These are phyloP conservation scores for Nomada lathburiana DNA, from an alignment of 2,888 invertebrate species.

Conservation along the genomic window DNA sequence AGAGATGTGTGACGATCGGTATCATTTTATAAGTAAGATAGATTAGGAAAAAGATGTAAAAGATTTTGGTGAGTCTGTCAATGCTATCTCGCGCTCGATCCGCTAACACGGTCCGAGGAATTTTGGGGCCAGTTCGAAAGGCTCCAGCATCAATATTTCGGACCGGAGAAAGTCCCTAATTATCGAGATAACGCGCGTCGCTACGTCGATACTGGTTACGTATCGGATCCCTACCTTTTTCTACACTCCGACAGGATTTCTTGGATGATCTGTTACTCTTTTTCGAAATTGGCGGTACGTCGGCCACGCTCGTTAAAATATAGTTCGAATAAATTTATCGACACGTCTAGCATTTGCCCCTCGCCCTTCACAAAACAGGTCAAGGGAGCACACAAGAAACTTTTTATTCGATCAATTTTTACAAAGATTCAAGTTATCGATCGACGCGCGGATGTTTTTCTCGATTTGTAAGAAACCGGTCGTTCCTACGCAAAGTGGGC, in stretches of 20 bases:
- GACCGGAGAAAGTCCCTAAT: constrained; percentile 75
- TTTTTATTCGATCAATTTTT: constrained; percentile 20
- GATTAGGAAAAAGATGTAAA: constrained; percentile 56
- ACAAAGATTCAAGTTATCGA: constrained; percentile 48
- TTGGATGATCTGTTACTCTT: constrained; percentile 19
- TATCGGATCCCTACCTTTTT: constrained; percentile 67
- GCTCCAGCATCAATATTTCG: constrained; percentile 71
- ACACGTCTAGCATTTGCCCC: background rate
- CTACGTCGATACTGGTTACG: constrained; percentile 74
- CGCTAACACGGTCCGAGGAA: constrained; percentile 73
- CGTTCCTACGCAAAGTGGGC: constrained; percentile 65
- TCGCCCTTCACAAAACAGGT: background rate
- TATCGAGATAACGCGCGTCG: constrained; percentile 78
- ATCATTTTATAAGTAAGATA: constrained; percentile 37
- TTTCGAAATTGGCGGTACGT: background rate
- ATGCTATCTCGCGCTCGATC: constrained; percentile 73
- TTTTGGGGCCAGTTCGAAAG: constrained; percentile 74
- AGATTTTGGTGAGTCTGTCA: constrained; percentile 60
- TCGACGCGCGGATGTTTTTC: constrained; percentile 52
- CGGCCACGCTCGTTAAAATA: background rate
- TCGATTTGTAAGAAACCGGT: constrained; percentile 63
- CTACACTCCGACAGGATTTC: constrained; percentile 69
- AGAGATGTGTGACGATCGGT: constrained; percentile 26
- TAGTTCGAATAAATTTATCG: constrained; percentile 2
- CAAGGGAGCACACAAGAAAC: constrained; percentile 15